Base-by-base conservation (phyloP, 2,113 vertebrate genomes). In the Corvus cornix region DNA sequence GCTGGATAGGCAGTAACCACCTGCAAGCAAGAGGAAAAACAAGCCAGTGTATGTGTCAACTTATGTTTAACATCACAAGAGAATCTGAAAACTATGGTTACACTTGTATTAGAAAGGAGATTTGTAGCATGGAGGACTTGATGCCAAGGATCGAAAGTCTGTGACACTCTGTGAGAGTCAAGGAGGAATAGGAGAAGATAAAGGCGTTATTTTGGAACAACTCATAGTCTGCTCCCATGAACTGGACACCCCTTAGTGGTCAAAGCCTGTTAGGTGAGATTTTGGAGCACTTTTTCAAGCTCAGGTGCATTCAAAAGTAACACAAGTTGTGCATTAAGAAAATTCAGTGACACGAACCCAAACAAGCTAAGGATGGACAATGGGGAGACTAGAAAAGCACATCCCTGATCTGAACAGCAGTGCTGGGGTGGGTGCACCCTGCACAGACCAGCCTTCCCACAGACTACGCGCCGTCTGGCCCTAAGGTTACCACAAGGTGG, bases 81-180 rank as follows among this genome's bases (percentile, higher is more conserved):
- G 26, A 95, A 87, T 82, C 48, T 68, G 31, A 84, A 51, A 84
- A 31, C 26, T 49, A 52, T 0, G 0, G 23, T 46, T 55, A 68
- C 30, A 43, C 10, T 37, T 26, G 10, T 20, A 49, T 10, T 30
- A 87, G 58, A 31, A 80, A 88, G 19, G 17, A 58, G 24, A 78
- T 51, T 56, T 35, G 37, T 11, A 44, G 28, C 46, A 52, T 3
- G 10, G 58, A 56, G 27, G 23, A 72, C 11, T 0, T 68, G 49
- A 37, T 64, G 41, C 13, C 49, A 80, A 35, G 62, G 4, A 68
- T 24, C 30, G 33, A 46, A 70, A 49, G 28, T 26, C 16, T 55
- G 39, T 39, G 62, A 46, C 8, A 4, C 3, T 44, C 11, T 0
- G 0, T 1, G 7, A 4, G 24, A 35, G 9, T 15, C 44, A 9